Evolutionary conservation across 1,140 invertebrate genomes (phyloP).

Genomic region (Solenopsis invicta): DNA sequence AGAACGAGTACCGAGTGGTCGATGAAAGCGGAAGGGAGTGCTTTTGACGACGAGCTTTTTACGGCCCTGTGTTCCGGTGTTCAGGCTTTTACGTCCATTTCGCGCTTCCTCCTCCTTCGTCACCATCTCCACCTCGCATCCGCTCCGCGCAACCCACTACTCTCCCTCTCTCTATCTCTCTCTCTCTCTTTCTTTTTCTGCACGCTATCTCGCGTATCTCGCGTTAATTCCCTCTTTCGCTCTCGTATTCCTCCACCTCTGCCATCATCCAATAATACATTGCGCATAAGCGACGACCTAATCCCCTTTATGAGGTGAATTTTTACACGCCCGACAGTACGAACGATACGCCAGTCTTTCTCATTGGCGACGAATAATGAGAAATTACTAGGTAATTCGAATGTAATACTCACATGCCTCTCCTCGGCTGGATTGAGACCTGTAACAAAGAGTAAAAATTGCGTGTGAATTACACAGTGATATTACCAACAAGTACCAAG

Average conservation of each 20-base stretch:
- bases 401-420: slow-evolving; percentile 89
- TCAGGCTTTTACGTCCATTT: slow-evolving; percentile 82
- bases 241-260: slow-evolving; percentile 41
- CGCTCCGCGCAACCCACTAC: no score
- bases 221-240: slow-evolving; percentile 51
- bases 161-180: background rate
- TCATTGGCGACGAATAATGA: slow-evolving; percentile 52
- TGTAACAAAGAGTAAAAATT: slow-evolving; percentile 85
- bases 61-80: slow-evolving; percentile 77
- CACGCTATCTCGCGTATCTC: slow-evolving; percentile 22
- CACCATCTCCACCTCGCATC: slow-evolving; percentile 50
- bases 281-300: slow-evolving; percentile 67
- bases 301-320: slow-evolving; percentile 80
- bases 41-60: slow-evolving; percentile 83
- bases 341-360: background rate
- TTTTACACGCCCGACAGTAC: slow-evolving; percentile 70
- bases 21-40: slow-evolving; percentile 73
- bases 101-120: slow-evolving; percentile 68
- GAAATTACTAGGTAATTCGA: slow-evolving; percentile 37
- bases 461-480: background rate
- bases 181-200: slow-evolving; percentile 10
- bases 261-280: slow-evolving; percentile 54
- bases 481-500: background rate
- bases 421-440: slow-evolving; percentile 90
- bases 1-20: slow-evolving; percentile 47